Evolutionary conservation across 1,140 invertebrate species (phyloP), one percentile per base, ranked within the genome.

Genomic region (Cydia amplana): DNA sequence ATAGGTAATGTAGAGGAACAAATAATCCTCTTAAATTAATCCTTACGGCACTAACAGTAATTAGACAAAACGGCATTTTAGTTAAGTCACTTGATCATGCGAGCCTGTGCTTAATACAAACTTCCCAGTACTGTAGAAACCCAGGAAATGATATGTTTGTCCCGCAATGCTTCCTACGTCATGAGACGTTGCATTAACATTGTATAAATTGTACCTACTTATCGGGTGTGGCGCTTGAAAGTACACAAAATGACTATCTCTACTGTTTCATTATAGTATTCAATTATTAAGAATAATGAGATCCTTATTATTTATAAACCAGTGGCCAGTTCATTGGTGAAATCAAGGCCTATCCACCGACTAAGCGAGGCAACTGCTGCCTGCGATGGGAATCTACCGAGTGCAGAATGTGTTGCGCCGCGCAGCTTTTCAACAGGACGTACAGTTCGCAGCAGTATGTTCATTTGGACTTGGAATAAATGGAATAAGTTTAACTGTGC

Each of bases 221-320:
- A 60, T 60, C 20, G 55, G 20, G 55, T 70, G 65, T 70, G 36
- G 65, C 65, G 65, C 65, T 43, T 70, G 65, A 18, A 60, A 70
- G 65, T 70, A 75, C 74, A 75, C 40, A 74, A 74, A 20, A 55
- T 14, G 74, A 55, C 65, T 70, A 70, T 73, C 23, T 73, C 43
- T 77, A 74, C 16, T 67, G 73, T 77, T 70, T 70, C 65, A 60
- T 78, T 78, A 79, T 75, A 78, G 73, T 75, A 75, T 73, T 75
- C 73, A 73, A 73, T 72, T 76, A 82, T 82, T 81, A 82, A 85
- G 75, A 85, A 81, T 85, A 87, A 86, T 87, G 86, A 87, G 86
- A 87, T 87, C 65, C 86, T 86, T 81, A 74, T 78, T 83, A 81
- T 78, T 79, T 75, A 78, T 81, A 80, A 75, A 79, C 73, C 76